Evolutionary conservation across 2,888 invertebrate species (phyloP).

Genomic region (Meganola albula): DNA sequence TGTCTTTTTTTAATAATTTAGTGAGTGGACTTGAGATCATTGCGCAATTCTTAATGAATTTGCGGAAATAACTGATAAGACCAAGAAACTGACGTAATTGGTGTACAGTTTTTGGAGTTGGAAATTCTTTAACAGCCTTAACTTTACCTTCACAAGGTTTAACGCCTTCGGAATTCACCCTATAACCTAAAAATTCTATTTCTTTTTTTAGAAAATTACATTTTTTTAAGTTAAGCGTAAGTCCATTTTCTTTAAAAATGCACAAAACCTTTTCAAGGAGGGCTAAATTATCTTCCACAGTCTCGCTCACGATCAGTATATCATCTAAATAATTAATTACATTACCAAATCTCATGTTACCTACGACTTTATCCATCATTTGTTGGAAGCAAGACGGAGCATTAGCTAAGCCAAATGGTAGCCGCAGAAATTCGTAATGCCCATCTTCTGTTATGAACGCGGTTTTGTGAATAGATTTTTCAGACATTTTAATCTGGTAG

Average conservation of each 20-base stretch:
- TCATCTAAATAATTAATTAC: neutral
- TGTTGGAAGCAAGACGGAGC: neutral
- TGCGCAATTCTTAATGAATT: slow-evolving; percentile 7
- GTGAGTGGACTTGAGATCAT: slow-evolving; percentile 4
- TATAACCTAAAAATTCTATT: slow-evolving; percentile 4
- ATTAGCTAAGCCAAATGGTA: neutral
- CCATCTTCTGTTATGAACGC: slow-evolving; percentile 4
- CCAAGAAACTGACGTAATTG: slow-evolving; percentile 8
- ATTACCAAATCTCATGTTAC: neutral
- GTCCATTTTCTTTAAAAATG: neutral
- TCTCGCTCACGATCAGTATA: neutral
- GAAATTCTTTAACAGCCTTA: neutral
- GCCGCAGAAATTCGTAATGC: slow-evolving; percentile 4
- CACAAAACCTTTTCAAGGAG: neutral
- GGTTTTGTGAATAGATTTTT: neutral
- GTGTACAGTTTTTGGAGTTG: slow-evolving; percentile 4
- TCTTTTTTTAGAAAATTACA: slow-evolving; percentile 2
- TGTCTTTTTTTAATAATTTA: slow-evolving; percentile 3
- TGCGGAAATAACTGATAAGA: slow-evolving; percentile 6
- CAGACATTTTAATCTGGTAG: neutral
- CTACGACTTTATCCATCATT: neutral
- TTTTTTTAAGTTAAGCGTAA: neutral
- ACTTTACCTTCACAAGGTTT: neutral
- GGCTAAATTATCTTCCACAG: neutral
- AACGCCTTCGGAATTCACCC: neutral